Base-by-base conservation (phyloP, 92 coral and sea anemone species). In the Virgularia gustaviana region DNA sequence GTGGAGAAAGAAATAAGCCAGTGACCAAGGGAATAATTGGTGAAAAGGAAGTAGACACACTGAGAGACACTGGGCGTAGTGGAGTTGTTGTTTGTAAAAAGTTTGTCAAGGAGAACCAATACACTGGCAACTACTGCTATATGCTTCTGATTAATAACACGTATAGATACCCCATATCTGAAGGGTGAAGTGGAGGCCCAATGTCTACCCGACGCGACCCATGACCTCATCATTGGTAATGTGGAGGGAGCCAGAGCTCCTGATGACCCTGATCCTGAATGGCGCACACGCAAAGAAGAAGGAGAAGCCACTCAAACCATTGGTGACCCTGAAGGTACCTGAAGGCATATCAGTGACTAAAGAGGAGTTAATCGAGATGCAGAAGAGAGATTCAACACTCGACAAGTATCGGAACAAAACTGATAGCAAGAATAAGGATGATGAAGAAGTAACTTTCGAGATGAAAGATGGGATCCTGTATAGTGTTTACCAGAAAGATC, bases 41-140 rank as follows among this genome's bases (percentile, higher is more conserved):
- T 3, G 82, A 54, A 10, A 66, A 75, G 10, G 20, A 19, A 47
- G 78, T 85, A 0, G 65, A 76, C 25, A 62, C 65, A 4, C 51
- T 76, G 18, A 63, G 89, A 39, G 87, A 79, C 38, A 87, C 80
- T 63, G 85, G 91, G 1, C 83, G 88, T 24, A 79, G 91, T 70
- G 88, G 85, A 10, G 66, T 86, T 22, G 88, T 83, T 1, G 78
- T 79, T 47, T 16, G 45, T 39, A 8, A 39, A 39, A 3, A 54
- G 1, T 23, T 39, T 39, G 76, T 70, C 15, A 29, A 11, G 20
- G 61, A 68, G 12, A 41, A 68, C 41, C 75, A 49, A 23, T 33
- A 70, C 23, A 70, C 76, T 11, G 44, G 76, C 29, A 51, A 34
- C 28, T 23, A 51, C 22, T 27, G 44, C 9, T 51, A 51, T 31